These are phyloP conservation scores for Chelidonichthys spinosus DNA, from an alignment of 2,797 vertebrate genomes.

Conservation along the genomic window DNA sequence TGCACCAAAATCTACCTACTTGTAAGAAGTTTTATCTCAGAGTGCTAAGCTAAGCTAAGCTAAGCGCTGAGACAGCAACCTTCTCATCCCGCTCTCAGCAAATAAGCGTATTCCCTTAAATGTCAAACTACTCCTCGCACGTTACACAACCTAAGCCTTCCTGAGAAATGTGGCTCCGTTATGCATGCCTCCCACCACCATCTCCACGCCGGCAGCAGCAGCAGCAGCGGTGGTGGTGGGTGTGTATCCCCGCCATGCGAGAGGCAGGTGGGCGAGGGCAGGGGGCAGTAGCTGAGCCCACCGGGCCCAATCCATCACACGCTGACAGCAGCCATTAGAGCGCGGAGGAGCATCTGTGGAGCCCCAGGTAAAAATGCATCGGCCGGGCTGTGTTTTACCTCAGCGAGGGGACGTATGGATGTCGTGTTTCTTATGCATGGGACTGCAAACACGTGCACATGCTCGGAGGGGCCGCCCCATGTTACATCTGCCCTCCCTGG, in stretches of 20 bases:
- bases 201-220: constrained; percentile 36
- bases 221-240: constrained; percentile 30
- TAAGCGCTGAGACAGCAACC: not conserved
- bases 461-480: constrained; percentile 8
- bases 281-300: constrained; percentile 68
- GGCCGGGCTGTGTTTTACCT: constrained; percentile 41
- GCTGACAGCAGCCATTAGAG: constrained; percentile 83
- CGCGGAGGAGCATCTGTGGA: constrained; percentile 86
- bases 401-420: constrained; percentile 63
- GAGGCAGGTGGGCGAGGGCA: constrained; percentile 76
- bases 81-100: not conserved
- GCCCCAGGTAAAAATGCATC: constrained; percentile 65
- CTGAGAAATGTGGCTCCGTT: constrained; percentile 8
- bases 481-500: constrained; percentile 28
- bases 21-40: not conserved
- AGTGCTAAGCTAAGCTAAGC: not conserved
- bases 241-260: constrained; percentile 57
- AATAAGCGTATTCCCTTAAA: not conserved
- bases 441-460: not conserved
- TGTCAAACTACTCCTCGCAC: not conserved
- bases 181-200: not conserved
- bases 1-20: not conserved
- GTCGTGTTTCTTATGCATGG: constrained; percentile 42
- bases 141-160: not conserved
- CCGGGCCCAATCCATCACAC: constrained; percentile 79